Base-by-base conservation (phyloP, 2,797 vertebrate species). In the Melanotaenia boesemani region DNA sequence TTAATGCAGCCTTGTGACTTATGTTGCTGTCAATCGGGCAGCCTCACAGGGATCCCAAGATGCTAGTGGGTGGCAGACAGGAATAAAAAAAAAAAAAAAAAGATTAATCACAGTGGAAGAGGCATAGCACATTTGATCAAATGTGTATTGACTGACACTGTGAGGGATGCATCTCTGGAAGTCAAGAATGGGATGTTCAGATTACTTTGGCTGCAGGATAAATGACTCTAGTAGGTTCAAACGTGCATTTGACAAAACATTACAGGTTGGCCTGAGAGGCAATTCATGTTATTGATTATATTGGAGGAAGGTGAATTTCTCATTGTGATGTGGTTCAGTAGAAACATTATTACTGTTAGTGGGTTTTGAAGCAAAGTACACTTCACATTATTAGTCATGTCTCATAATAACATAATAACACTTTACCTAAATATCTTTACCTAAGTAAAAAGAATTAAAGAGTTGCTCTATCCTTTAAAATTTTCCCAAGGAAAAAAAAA, bases 1-100 rank as follows among this genome's bases (percentile, higher is more conserved):
- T 95, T 94, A 95, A 95, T 95, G 92, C 93, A 92, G 91, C 91
- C 55, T 13, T 67, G 81, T 95, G 93, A 95, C 92, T 94, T 94
- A 95, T 95, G 93, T 88, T 91, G 87, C 93, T 94, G 93, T 94
- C 93, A 94, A 84, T 68, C 24, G 48, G 11, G 18, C 28, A 79
- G 90, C 85, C 89, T 89, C 91, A 63, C 46, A 84, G 92, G 90
- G 86, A 91, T 81, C 86, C 80, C 77, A 58, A 84, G 90, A 90
- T 76, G 84, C 77, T 79, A 54, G 92, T 87, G 89, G 92, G 93
- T 80, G 87, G 89, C 72, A 75, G 86, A 80, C 85, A 52, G 72
- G 85, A 83, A 88, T 84, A 71, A 6, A 12, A n/a, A 28, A 46
- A 50, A 64, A 79, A 72, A 78, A 63, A 89, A 91, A 84, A 77